Conservation (phyloP, 2,888 invertebrate genomes). For the Atethmia centrago region DNA sequence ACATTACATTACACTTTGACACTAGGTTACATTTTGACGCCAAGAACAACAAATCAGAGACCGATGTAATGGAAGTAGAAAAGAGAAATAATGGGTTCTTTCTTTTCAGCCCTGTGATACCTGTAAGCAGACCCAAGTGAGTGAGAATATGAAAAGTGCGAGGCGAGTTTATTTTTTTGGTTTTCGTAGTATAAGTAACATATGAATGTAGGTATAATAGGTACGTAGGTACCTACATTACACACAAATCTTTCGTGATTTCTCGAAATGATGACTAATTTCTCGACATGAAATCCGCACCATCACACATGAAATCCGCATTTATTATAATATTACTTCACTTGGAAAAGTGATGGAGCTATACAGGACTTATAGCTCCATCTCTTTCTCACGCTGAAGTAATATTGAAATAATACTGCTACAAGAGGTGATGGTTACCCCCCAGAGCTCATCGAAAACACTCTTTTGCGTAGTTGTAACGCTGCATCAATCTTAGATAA, state of each 20-base stretch:
- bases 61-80: not conserved
- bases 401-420: too few relatives aligned
- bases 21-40: not conserved
- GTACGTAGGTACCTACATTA: not conserved
- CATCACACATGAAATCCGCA: not conserved
- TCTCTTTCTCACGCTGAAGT: too few relatives aligned
- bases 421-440: too few relatives aligned
- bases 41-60: not conserved
- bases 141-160: conserved; percentile 17
- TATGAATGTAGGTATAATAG: not conserved
- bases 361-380: too few relatives aligned
- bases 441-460: too few relatives aligned
- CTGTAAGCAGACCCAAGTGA: conserved; percentile 27
- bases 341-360: too few relatives aligned
- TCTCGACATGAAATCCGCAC: too few relatives aligned
- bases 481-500: too few relatives aligned
- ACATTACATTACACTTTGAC: too few relatives aligned
- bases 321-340: too few relatives aligned
- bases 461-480: too few relatives aligned
- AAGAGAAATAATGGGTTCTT: conserved; percentile 4
- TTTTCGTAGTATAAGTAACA: not conserved
- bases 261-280: not conserved
- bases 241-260: not conserved
- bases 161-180: conserved; percentile 25
- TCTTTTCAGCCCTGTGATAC: conserved; percentile 62